phyloP scores from a whole-genome alignment of 1,140 invertebrate species.

The Cydia strobilella region DNA sequence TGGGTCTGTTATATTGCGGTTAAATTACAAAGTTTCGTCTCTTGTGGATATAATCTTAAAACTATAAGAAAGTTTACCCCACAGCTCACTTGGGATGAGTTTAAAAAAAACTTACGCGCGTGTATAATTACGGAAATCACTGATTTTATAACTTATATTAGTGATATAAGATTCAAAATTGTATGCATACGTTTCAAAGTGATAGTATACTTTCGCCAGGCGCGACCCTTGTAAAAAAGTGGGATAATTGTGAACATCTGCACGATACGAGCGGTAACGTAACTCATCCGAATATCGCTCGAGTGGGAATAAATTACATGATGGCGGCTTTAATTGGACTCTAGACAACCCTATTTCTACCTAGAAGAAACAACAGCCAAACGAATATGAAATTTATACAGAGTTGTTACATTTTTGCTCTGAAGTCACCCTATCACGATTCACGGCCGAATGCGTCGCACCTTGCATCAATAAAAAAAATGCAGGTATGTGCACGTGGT shows the following conservation, averaged over 20 bases:
- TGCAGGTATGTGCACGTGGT: conserved; percentile 6
- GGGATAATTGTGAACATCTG: conserved; percentile 60
- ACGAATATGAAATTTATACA: background rate
- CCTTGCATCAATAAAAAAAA: conserved; percentile 2
- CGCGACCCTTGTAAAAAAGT: conserved; percentile 45
- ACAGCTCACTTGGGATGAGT: conserved; percentile 5
- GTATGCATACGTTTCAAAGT: background rate
- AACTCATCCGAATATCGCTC: conserved; percentile 44
- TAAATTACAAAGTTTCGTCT: conserved; percentile 13
- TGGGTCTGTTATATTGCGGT: conserved; percentile 5
- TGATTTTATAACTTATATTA: background rate
- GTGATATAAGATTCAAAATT: background rate
- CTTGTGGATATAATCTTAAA: conserved; percentile 8
- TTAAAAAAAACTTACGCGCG: background rate
- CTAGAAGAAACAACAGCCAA: background rate
- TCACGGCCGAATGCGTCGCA: background rate
- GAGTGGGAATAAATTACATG: conserved; percentile 36
- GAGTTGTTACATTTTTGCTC: background rate
- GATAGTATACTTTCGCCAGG: conserved; percentile 28
- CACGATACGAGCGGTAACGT: conserved; percentile 40
- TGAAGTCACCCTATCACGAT: background rate
- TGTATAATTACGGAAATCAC: background rate
- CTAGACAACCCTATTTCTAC: conserved; percentile 33
- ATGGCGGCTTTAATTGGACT: conserved; percentile 38
- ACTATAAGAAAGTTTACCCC: conserved; percentile 16